Base-by-base conservation (phyloP, 2,113 vertebrate genomes). In the Tetraodon nigroviridis region DNA sequence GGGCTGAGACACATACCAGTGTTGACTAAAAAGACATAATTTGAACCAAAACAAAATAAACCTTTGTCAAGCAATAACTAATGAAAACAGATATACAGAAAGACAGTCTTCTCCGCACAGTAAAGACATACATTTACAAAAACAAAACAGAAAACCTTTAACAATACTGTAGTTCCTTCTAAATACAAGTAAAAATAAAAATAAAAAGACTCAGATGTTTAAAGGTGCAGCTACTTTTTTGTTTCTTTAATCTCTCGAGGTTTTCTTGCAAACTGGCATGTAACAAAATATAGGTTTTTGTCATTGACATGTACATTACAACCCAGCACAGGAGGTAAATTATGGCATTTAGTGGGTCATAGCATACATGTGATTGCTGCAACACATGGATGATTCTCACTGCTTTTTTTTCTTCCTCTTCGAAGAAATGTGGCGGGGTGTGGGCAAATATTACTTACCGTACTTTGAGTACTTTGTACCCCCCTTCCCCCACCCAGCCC, bases 301-400 rank as follows among this genome's bases (percentile, higher is more conserved):
- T 86, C 84, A 71, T 77, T 79, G 81, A 64, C 44, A 71, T 21
- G 84, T 84, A 83, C 74, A 78, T 56, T n/a, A n/a, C n/a, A 79
- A 81, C 76, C 57, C 72, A 56, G 67, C 73, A 59, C 74, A 78
- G 74, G 80, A 17, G 81, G 70, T 60, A n/a, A 83, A 82, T 86
- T 79, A 81, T 73, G 71, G 68, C 71, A 19, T 78, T 87, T 83
- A 81, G 83, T 84, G 77, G 86, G 84, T 72, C 85, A 85, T 13
- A 44, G 69, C 72, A 81, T 78, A 62, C 90, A 90, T 86, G 89
- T 89, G 89, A 90, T 81, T 79, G 67, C 21, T 41, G 62, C 77
- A 86, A 69, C 88, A 89, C 90, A 88, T 89, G 89, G 76, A 78
- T 61, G 71, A 74, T 79, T 79, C 81, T 76, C 69, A 74, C 32